Base-by-base conservation (phyloP, 2,113 vertebrate species). In the Vulpes vulpes region DNA sequence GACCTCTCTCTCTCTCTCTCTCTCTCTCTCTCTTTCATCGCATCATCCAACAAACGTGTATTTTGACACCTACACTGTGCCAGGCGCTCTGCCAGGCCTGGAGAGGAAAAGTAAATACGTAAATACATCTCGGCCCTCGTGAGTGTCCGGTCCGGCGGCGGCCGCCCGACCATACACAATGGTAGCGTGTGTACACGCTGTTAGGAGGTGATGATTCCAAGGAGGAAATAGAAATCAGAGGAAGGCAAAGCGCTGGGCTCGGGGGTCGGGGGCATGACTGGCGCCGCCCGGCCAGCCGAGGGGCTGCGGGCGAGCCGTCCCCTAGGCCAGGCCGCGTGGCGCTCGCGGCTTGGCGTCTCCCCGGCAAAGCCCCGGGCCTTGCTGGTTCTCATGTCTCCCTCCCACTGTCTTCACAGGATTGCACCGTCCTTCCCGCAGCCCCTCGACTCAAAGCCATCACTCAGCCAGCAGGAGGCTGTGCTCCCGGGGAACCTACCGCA, bases 401-500 rank as follows among this genome's bases (percentile, higher is more conserved):
- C 97, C 49, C 89, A 5, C 96, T 98, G 67, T 97, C 91, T 97
- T 89, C 80, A 85, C 99, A 99, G 99, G 98, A 98, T 99, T 96
- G 99, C 99, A 38, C 99, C 99, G 97, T 99, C 99, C 2, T 99
- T 99, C 97, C 99, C 99, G 0, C 99, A 99, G 98, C 99, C 99
- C 97, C 99, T 99, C 25, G 99, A 99, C 98, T 99, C 99, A 96
- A 99, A 99, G 98, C 99, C 99, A 98, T 99, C 99, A 98, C 99
- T 99, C 87, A 99, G 99, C 97, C 99, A 99, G 98, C 99, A 99
- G 96, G 99, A 99, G 76, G 99, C 99, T 1, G 99, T 99, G 22
- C 99, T 99, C 57, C 99, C 98, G 20, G 99, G 99, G 97, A 99
- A 98, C 23, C 98, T 99, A 90, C 99, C 99, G 59, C 99, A 99